Percentiles rank a stretch among this genome's conserved stretches.
Conservation (phyloP, 2,797 vertebrate species). For the Tachyglossus aculeatus region DNA sequence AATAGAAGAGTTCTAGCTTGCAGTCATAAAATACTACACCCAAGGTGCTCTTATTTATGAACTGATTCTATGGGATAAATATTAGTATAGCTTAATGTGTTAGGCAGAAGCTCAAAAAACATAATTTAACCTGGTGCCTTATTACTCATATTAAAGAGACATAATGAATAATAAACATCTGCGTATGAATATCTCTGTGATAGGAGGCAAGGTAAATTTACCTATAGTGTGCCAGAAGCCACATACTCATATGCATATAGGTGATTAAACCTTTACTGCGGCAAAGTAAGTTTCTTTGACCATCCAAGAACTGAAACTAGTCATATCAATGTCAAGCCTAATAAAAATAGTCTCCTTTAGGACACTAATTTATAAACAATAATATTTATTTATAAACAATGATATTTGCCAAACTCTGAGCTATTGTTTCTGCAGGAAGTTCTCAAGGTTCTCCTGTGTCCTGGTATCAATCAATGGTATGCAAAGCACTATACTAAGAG, state of each 20-base stretch:
- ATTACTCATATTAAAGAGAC: constrained; percentile 58
- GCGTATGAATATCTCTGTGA: constrained; percentile 62
- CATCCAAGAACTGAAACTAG: constrained; percentile 65
- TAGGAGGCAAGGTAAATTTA: constrained; percentile 67
- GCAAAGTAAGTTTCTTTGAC: constrained; percentile 60
- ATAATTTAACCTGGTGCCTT: constrained; percentile 64
- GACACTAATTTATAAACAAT: too few relatives aligned
- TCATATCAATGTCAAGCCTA: constrained; percentile 59
- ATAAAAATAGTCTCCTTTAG: constrained; percentile 55
- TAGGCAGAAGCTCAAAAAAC: constrained; percentile 56
- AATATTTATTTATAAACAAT: too few relatives aligned
- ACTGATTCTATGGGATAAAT: constrained; percentile 56
- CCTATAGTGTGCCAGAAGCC: constrained; percentile 31
- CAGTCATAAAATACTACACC: constrained; percentile 41
- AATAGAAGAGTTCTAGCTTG: constrained; percentile 25
- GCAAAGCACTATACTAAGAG: too few relatives aligned
- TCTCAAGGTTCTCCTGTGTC: too few relatives aligned
- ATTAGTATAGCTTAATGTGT: constrained; percentile 62
- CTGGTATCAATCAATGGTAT: too few relatives aligned
- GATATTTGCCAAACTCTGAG: too few relatives aligned
- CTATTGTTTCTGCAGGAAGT: too few relatives aligned
- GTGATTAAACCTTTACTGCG: constrained; percentile 69
- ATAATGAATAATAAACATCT: constrained; percentile 73
- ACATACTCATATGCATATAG: constrained; percentile 57
- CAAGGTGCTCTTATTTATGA: constrained; percentile 65